A percentile compares a stretch with the other conserved stretches of the same genome.
Evolutionary conservation across 2,888 invertebrate species (phyloP).

Genomic region (Dyspetes luteomarginatus): DNA sequence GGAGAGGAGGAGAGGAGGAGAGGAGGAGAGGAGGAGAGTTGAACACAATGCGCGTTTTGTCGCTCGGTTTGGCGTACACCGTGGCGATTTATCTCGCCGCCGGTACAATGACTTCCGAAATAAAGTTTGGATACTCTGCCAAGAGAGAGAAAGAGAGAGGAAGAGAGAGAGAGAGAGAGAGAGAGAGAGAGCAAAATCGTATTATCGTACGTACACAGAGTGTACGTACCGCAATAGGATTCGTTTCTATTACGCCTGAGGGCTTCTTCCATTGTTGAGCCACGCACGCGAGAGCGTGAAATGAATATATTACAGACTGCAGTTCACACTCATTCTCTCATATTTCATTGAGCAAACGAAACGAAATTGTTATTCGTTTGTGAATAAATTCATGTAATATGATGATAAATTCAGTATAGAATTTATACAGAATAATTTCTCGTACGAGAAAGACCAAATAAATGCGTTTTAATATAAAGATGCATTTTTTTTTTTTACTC

Average conservation of each 20-base stretch:
- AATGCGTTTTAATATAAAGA: too few species aligned
- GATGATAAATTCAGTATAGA: neutral
- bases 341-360: slow-evolving; percentile 1
- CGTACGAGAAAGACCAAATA: neutral
- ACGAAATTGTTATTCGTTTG: neutral
- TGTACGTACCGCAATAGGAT: slow-evolving; percentile 41
- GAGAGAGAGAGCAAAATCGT: slow-evolving; percentile 49
- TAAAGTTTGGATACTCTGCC: slow-evolving; percentile 60
- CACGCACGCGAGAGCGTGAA: slow-evolving; percentile 14
- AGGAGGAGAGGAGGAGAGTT: slow-evolving; percentile 23
- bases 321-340: slow-evolving; percentile 2
- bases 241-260: slow-evolving; percentile 54
- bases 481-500: too few species aligned
- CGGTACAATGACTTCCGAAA: slow-evolving; percentile 68
- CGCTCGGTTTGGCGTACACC: slow-evolving; percentile 33
- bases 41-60: slow-evolving; percentile 66
- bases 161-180: slow-evolving; percentile 20
- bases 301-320: slow-evolving; percentile 34
- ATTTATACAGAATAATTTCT: neutral
- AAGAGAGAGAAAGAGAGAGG: slow-evolving; percentile 13
- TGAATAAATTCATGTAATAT: too few species aligned
- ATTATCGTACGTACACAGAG: slow-evolving; percentile 46
- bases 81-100: slow-evolving; percentile 64
- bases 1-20: neutral
- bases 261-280: slow-evolving; percentile 51